Base-by-base conservation (phyloP, 2,113 vertebrate genomes). In the Sinosuthora webbiana region DNA sequence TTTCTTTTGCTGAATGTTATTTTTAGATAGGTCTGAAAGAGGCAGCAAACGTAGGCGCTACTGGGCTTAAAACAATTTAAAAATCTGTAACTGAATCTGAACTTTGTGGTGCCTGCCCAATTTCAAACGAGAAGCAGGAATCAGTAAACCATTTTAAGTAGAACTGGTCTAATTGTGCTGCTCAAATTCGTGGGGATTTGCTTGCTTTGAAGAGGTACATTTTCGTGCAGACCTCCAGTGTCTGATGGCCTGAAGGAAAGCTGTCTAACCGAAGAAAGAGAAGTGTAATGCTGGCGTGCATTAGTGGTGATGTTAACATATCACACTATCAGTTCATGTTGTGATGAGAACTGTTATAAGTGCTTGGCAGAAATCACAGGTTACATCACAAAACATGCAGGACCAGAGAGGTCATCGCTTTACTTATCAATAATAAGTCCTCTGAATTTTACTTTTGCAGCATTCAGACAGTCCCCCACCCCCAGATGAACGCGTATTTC, bases 261-360 rank as follows among this genome's bases (percentile, higher is more conserved):
- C 90, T 97, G 92, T 96, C 92, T 96, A 94, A 86, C 7, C 0
- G 56, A 90, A 93, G 93, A 90, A 64, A 89, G 96, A 95, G 57
- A 95, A 96, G 92, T 96, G 95, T 95, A 96, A 86, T 94, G 82
- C 90, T 95, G 93, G 93, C 90, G 60, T 96, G 56, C 84, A 82
- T 97, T 74, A 86, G 87, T 74, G 87, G 93, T 69, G 89, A 91
- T 94, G 94, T 89, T 94, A 93, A 96, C 92, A 93, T 95, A 95
- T 96, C 94, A 95, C 94, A 91, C 93, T 96, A 92, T 94, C 94
- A 94, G 94, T 93, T 97, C 94, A 90, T 93, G 89, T 89, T 95
- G 92, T 95, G 92, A 95, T 93, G 93, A 94, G 90, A 93, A 93
- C 83, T 95, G 83, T 93, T 96, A 88, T 8, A 95, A 92, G 84